A percentile compares a stretch with the other conserved stretches of the same genome.
phyloP scores from a whole-genome alignment of 2,888 invertebrate genomes.

The Pollenia angustigena region DNA sequence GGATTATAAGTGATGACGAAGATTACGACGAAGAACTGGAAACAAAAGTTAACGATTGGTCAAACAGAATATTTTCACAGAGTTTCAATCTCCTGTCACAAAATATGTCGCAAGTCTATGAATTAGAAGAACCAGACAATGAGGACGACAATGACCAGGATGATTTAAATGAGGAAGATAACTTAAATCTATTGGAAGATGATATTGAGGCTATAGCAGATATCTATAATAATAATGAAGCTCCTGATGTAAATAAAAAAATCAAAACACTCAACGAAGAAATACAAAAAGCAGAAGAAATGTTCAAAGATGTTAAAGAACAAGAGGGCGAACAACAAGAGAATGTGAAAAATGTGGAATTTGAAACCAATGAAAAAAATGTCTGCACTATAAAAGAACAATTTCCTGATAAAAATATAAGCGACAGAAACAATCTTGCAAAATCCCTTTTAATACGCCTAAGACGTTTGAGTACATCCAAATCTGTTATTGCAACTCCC shows the following conservation, averaged over 20 bases:
- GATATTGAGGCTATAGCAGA: constrained; percentile 58
- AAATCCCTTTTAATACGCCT: constrained; percentile 44
- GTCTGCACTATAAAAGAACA: background rate
- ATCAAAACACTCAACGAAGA: background rate
- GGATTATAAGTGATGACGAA: constrained; percentile 77
- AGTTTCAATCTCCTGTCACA: constrained; percentile 69
- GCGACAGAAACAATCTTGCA: background rate
- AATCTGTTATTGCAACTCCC: constrained; percentile 6
- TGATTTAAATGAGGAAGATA: constrained; percentile 41
- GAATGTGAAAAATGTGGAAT: too few species aligned
- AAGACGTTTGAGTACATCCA: constrained; percentile 36
- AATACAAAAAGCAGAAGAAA: constrained; percentile 2
- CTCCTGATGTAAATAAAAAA: background rate
- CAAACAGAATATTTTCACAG: constrained; percentile 79
- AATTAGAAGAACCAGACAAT: constrained; percentile 71
- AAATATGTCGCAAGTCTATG: constrained; percentile 79
- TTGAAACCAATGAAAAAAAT: background rate
- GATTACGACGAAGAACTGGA: constrained; percentile 78
- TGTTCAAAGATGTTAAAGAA: background rate
- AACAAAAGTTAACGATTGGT: constrained; percentile 79
- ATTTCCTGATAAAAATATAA: background rate
- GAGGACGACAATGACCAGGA: constrained; percentile 67
- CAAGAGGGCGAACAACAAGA: background rate
- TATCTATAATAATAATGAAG: constrained; percentile 47
- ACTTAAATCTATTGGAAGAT: constrained; percentile 58